Conservation (phyloP, 2,113 vertebrate species). For the Plecotus auritus region DNA sequence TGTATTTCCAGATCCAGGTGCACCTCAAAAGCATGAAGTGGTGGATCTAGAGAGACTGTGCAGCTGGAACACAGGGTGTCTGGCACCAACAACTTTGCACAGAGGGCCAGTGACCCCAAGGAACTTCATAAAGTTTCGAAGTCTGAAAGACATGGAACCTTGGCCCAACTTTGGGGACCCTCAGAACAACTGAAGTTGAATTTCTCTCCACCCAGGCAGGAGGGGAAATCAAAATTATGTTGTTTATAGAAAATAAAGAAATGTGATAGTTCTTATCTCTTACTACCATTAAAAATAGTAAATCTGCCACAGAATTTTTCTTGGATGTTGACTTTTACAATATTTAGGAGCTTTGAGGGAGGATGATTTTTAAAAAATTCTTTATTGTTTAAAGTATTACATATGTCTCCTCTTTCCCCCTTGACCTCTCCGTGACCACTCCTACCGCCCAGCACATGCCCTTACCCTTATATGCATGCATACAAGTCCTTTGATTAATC, state of each 20-base stretch:
- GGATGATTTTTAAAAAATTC: no score
- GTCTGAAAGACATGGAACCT: background rate
- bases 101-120: background rate
- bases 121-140: background rate
- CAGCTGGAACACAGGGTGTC: background rate
- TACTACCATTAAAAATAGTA: conserved; percentile 21
- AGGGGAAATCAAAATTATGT: background rate
- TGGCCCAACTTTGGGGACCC: background rate
- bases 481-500: no score
- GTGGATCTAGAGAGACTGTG: background rate
- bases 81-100: background rate
- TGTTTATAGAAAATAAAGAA: background rate
- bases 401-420: no score
- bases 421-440: no score
- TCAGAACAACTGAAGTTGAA: background rate
- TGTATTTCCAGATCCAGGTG: background rate
- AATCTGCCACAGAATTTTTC: background rate
- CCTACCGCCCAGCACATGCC: no score
- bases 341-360: conserved; percentile 6
- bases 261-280: background rate
- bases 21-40: background rate
- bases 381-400: no score
- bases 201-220: background rate
- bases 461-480: no score
- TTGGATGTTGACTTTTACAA: background rate